A percentile compares a stretch with the other conserved stretches of the same genome.
Evolutionary conservation across 1,140 invertebrate species (phyloP).

Genomic region (Dryas iulia): DNA sequence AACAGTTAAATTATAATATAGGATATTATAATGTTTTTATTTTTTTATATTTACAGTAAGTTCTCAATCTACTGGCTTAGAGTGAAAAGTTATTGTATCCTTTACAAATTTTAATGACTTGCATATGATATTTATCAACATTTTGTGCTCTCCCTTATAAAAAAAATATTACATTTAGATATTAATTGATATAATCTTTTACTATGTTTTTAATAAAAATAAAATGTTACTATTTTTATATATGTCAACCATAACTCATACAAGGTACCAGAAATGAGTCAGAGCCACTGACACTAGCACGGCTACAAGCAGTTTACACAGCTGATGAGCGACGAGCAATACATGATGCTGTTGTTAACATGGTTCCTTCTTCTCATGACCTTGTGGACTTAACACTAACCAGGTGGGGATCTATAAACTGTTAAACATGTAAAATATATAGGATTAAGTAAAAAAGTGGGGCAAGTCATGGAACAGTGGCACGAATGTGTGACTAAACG

Average conservation of each 20-base stretch:
- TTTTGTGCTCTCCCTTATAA: too few species aligned
- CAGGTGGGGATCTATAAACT: neutral
- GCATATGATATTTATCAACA: too few species aligned
- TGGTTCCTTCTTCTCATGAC: slow-evolving; percentile 32
- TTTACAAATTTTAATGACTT: slow-evolving; percentile 21
- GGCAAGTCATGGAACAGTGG: too few species aligned
- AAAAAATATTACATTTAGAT: too few species aligned
- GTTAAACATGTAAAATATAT: neutral
- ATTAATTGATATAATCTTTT: too few species aligned
- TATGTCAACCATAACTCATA: slow-evolving; percentile 4
- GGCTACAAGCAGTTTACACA: slow-evolving; percentile 52
- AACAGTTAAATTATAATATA: neutral
- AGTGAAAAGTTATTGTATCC: slow-evolving; percentile 27
- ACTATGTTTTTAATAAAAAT: neutral
- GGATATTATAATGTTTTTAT: slow-evolving; percentile 11
- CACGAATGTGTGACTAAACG: too few species aligned
- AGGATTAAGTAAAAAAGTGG: too few species aligned
- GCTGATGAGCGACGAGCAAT: slow-evolving; percentile 59
- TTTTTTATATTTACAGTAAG: slow-evolving; percentile 23
- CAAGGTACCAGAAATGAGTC: slow-evolving; percentile 44
- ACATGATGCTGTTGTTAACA: slow-evolving; percentile 55
- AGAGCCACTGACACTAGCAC: slow-evolving; percentile 48
- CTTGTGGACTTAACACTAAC: slow-evolving; percentile 4
- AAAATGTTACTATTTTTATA: neutral
- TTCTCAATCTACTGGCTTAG: neutral